These are phyloP conservation scores for Caenorhabditis uteleia DNA, from an alignment of 2,888 invertebrate genomes.

Conservation along the genomic window DNA sequence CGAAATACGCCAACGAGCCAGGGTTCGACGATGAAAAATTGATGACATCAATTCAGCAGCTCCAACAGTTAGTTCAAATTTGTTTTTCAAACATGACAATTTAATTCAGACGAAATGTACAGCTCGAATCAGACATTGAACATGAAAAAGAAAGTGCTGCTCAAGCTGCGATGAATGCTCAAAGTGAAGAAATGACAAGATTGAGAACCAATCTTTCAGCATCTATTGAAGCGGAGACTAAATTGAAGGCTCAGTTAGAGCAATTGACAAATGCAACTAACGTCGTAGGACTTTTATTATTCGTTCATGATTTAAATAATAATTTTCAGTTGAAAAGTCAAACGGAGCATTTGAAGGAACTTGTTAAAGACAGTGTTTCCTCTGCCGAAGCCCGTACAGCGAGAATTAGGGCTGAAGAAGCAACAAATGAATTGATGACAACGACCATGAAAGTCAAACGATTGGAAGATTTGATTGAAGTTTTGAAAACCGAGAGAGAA, in stretches of 20 bases:
- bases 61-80: conserved; percentile 19
- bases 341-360: conserved; percentile 33
- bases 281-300: conserved; percentile 5
- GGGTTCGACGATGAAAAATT: conserved; percentile 26
- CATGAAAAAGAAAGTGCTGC: conserved; percentile 36
- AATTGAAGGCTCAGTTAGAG: conserved; percentile 32
- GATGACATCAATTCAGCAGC: conserved; percentile 30
- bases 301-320: conserved; percentile 1
- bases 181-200: conserved; percentile 36
- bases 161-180: conserved; percentile 38
- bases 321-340: conserved; percentile 34
- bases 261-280: conserved; percentile 37
- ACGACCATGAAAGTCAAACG: conserved; percentile 25
- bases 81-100: background rate
- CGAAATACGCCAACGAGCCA: conserved; percentile 9
- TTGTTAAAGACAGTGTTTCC: conserved; percentile 37
- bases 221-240: conserved; percentile 28
- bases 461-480: conserved; percentile 18
- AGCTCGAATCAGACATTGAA: conserved; percentile 47
- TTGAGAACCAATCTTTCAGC: conserved; percentile 28
- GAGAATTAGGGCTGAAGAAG: conserved; percentile 34
- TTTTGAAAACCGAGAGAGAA: conserved; percentile 18
- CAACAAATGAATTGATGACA: conserved; percentile 16
- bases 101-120: conserved; percentile 34
- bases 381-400: conserved; percentile 35